These are phyloP conservation scores for Pontoporia blainvillei DNA, from an alignment of 2,113 vertebrate genomes.

Conservation along the genomic window DNA sequence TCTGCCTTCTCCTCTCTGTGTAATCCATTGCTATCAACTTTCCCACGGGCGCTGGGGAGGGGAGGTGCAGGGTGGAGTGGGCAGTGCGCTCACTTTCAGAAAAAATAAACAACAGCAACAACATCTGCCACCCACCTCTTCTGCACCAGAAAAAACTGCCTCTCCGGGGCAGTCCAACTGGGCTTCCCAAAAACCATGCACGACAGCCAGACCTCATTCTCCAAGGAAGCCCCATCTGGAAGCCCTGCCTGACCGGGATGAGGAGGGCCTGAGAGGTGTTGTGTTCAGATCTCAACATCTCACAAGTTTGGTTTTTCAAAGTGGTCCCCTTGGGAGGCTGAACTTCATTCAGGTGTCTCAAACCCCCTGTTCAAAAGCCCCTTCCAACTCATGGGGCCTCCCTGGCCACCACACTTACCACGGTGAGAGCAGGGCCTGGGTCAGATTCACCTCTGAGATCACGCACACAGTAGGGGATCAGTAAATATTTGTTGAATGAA, in stretches of 20 bases:
- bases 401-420: not conserved
- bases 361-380: not conserved
- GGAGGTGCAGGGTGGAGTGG: not conserved
- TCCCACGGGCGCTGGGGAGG: not conserved
- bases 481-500: not conserved
- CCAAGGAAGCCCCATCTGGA: not conserved
- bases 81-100: not conserved
- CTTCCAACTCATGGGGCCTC: not conserved
- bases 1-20: conserved; percentile 44
- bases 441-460: not conserved
- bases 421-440: not conserved
- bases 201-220: not conserved
- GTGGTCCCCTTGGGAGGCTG: not conserved
- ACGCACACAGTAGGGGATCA: not conserved
- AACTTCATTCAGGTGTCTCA: not conserved
- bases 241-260: not conserved
- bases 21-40: conserved; percentile 73
- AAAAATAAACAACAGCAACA: conserved; percentile 32
- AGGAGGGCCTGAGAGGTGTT: not conserved
- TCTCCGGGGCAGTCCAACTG: not conserved
- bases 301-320: not conserved
- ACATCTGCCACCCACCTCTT: not conserved
- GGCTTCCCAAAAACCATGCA: not conserved
- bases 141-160: not conserved
- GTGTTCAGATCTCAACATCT: not conserved